Base-by-base conservation (phyloP, 2,113 vertebrate genomes). In the Vidua macroura region DNA sequence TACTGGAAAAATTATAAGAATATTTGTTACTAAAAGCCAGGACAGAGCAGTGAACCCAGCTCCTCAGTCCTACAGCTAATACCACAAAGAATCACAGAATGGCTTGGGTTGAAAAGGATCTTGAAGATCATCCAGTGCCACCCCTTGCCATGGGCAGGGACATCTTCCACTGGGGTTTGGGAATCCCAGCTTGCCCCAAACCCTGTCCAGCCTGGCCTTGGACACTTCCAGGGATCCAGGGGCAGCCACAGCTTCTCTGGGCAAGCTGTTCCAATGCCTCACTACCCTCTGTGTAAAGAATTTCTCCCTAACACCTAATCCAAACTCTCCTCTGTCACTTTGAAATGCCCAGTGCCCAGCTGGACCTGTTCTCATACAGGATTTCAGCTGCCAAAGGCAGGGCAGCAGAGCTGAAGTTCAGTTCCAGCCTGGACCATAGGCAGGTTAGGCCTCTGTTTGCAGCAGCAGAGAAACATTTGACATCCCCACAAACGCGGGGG, bases 151-250 rank as follows among this genome's bases (percentile, higher is more conserved):
- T 23, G 19, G 23, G 8, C 62, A 68, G 30, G 9, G 25, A 62
- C 30, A 62, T 1, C 3, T 70, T 5, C 31, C 31, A 16, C 56
- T 3, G 41, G 41, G 41, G 41, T 43, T 43, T 43, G 13, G 41
- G 41, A 43, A 1, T 16, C 6, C 15, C 79, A 63, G 25, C 4
- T 0, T 37, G 48, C 25, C 23, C 25, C 63, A 55, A 76, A 12
- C 24, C 41, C 18, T 0, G 0, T 77, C 87, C 87, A 77, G 0
- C 18, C 28, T 46, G 19, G 15, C 60, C 31, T 56, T 20, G 79
- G 19, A 1, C 55, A 43, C 14, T 63, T 5, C 49, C 49, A 69
- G 25, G 35, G 49, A 56, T 63, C 7, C 11, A 3, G 5, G 4
- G 10, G 19, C 43, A 77, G 10, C 35, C 79, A 23, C 41, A 77